A percentile compares a stretch with the other conserved stretches of the same genome.
Evolutionary conservation across 2,113 vertebrate genomes (phyloP).

Genomic region (Chaenogobius annularis): DNA sequence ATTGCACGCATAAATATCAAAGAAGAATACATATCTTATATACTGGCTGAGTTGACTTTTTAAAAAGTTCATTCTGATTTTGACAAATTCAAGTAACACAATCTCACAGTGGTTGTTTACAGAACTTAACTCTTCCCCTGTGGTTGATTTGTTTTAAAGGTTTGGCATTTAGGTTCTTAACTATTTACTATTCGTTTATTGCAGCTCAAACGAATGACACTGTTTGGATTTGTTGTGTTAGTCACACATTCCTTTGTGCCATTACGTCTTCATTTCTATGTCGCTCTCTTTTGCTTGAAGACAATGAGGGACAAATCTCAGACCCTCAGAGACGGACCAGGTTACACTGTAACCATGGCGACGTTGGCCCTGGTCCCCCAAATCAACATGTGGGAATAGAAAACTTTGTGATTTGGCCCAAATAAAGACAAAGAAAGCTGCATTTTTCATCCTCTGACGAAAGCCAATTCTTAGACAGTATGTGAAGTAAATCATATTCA

Average conservation of each 20-base stretch:
- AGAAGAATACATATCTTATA: too few relatives aligned
- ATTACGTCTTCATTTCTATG: background rate
- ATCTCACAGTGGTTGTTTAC: too few relatives aligned
- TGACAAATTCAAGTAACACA: too few relatives aligned
- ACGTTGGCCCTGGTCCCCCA: conserved; percentile 43
- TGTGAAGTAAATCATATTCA: background rate
- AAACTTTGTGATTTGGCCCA: conserved; percentile 29
- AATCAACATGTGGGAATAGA: conserved; percentile 36
- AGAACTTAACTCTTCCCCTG: too few relatives aligned
- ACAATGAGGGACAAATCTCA: conserved; percentile 41
- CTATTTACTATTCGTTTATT: background rate
- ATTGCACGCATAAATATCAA: too few relatives aligned
- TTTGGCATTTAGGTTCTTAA: too few relatives aligned
- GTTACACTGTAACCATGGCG: conserved; percentile 54
- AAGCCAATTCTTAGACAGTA: background rate
- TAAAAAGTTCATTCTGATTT: too few relatives aligned
- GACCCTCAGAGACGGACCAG: conserved; percentile 48
- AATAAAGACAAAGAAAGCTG: conserved; percentile 9
- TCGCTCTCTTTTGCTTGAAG: background rate
- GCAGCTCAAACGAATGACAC: background rate
- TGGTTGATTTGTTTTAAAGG: too few relatives aligned
- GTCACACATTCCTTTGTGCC: background rate
- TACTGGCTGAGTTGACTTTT: too few relatives aligned
- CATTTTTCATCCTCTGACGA: background rate
- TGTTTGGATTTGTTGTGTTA: background rate